A percentile compares a stretch with the other conserved stretches of the same genome.
These are phyloP conservation scores for Sebastiscus tertius DNA, from an alignment of 2,797 vertebrate species.

Conservation along the genomic window DNA sequence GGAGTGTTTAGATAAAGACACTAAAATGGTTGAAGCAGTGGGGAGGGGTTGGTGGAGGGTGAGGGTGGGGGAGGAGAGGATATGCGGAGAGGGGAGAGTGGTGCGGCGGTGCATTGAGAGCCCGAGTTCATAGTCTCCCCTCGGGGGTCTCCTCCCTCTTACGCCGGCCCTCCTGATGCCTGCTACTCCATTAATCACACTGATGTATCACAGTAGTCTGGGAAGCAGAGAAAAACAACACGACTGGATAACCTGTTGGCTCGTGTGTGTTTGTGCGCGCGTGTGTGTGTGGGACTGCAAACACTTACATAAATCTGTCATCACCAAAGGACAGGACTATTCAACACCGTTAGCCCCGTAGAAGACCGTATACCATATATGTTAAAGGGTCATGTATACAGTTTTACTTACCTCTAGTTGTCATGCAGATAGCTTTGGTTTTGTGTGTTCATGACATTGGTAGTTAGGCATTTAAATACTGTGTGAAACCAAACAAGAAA, in stretches of 20 bases:
- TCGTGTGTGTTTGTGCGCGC: background rate
- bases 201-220: conserved; percentile 67
- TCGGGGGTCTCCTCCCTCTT: conserved; percentile 57
- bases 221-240: conserved; percentile 68
- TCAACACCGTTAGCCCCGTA: background rate
- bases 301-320: conserved; percentile 20
- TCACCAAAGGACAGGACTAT: conserved; percentile 1
- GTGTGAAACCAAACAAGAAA: background rate
- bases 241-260: conserved; percentile 64
- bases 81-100: background rate
- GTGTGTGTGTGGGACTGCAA: conserved; percentile 3
- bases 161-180: conserved; percentile 55
- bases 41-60: conserved; percentile 1
- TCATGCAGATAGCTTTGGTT: background rate
- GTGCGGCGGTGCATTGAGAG: conserved; percentile 43
- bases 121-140: conserved; percentile 53
- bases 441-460: no score
- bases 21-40: conserved; percentile 28
- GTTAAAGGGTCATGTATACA: background rate
- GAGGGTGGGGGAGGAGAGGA: background rate
- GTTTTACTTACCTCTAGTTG: background rate
- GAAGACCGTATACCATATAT: background rate
- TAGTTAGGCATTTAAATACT: background rate
- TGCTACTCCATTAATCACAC: conserved; percentile 78
- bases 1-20: conserved; percentile 52